A percentile compares a stretch with the other conserved stretches of the same genome.
phyloP scores from a whole-genome alignment of 2,113 vertebrate genomes.

The Collichthys lucidus region DNA sequence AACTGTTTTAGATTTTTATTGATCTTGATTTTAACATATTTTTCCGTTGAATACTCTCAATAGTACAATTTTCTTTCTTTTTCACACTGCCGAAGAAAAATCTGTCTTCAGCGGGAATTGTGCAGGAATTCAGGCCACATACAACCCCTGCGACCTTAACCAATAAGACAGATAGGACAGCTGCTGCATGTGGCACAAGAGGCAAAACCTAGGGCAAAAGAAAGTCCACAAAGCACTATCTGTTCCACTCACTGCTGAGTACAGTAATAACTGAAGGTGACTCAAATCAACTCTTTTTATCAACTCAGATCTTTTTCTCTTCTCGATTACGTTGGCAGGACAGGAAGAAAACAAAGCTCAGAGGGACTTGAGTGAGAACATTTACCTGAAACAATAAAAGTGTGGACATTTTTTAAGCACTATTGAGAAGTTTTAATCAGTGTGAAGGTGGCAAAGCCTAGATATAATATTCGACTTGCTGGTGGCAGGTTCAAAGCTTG shows the following conservation, averaged over 20 bases:
- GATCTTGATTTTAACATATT: not conserved
- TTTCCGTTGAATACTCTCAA: not conserved
- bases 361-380: not conserved
- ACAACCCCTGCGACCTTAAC: not conserved
- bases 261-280: not conserved
- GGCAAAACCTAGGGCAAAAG: not conserved
- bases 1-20: not conserved
- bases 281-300: not conserved
- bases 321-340: not conserved
- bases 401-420: too few species aligned
- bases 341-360: not conserved
- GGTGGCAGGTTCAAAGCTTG: constrained; percentile 29
- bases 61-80: not conserved
- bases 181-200: not conserved
- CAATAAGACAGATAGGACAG: not conserved
- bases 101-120: not conserved
- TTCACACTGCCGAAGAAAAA: too few species aligned
- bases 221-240: not conserved
- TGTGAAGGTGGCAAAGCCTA: not conserved
- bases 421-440: too few species aligned
- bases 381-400: not conserved
- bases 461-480: constrained; percentile 9
- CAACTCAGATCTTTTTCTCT: not conserved
- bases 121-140: not conserved
- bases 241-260: not conserved